These are phyloP conservation scores for Scelioninae gen. 2 DNA, from an alignment of 2,888 invertebrate genomes.

Conservation along the genomic window DNA sequence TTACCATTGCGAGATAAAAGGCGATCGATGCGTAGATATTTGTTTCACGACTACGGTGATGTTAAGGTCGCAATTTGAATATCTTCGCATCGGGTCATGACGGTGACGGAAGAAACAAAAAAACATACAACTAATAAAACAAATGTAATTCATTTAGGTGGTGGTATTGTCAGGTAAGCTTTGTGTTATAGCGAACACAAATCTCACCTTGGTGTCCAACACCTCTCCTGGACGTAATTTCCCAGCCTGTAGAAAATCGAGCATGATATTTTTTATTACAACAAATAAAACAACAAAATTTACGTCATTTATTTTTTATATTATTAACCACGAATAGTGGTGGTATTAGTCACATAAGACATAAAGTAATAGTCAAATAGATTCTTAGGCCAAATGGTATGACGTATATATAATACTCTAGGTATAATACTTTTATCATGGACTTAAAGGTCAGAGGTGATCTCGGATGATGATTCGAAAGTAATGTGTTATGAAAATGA, in stretches of 20 bases:
- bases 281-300: slow-evolving; percentile 14
- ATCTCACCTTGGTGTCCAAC: slow-evolving; percentile 85
- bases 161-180: slow-evolving; percentile 74
- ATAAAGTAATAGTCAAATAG: slow-evolving; percentile 8
- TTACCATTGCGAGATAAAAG: not conserved
- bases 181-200: slow-evolving; percentile 78
- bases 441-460: not conserved
- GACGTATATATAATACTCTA: slow-evolving; percentile 1
- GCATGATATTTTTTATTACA: slow-evolving; percentile 54
- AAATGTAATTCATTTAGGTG: slow-evolving; percentile 60
- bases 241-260: slow-evolving; percentile 80
- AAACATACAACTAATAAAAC: slow-evolving; percentile 58
- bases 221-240: slow-evolving; percentile 88
- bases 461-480: slow-evolving; percentile 18
- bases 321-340: slow-evolving; percentile 19
- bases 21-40: not conserved
- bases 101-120: slow-evolving; percentile 38
- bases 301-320: slow-evolving; percentile 14
- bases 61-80: not conserved
- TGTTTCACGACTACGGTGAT: not conserved
- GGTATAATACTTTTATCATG: slow-evolving; percentile 1
- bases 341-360: slow-evolving; percentile 40
- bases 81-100: slow-evolving; percentile 7
- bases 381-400: slow-evolving; percentile 30
- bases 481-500: slow-evolving; percentile 31